Percentiles rank a stretch among this genome's conserved stretches.
Conservation (phyloP, 2,797 vertebrate genomes). For the Jordanella pulchra region DNA sequence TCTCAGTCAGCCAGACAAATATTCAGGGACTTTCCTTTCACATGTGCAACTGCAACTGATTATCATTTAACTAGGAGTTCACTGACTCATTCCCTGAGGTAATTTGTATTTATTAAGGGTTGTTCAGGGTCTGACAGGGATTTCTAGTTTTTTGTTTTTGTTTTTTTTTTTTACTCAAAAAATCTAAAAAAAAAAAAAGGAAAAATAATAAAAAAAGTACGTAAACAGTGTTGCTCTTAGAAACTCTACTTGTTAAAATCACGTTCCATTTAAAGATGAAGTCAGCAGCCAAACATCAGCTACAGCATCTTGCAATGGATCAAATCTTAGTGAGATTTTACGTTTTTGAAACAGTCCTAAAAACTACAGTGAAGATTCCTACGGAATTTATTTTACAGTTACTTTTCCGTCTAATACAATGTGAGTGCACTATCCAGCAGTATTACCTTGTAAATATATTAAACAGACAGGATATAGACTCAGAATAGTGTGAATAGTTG, state of each 20-base stretch:
- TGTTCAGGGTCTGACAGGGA: slow-evolving; percentile 30
- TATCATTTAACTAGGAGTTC: slow-evolving; percentile 22
- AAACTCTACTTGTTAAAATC: slow-evolving; percentile 31
- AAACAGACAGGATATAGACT: slow-evolving; percentile 40
- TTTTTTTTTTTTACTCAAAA: slow-evolving; percentile 6
- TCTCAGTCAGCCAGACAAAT: slow-evolving; percentile 32
- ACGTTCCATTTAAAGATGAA: slow-evolving; percentile 18
- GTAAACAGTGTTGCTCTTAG: slow-evolving; percentile 21
- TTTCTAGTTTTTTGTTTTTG: slow-evolving; percentile 16
- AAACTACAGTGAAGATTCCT: slow-evolving; percentile 4
- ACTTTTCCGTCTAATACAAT: slow-evolving; percentile 38
- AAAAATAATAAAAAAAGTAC: slow-evolving; percentile 28
- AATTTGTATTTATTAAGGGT: slow-evolving; percentile 37
- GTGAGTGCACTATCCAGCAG: slow-evolving; percentile 56
- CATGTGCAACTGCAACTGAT: slow-evolving; percentile 29
- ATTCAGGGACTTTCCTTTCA: slow-evolving; percentile 33
- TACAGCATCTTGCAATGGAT: slow-evolving; percentile 7
- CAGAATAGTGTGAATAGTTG: slow-evolving; percentile 40
- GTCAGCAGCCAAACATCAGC: slow-evolving; percentile 1
- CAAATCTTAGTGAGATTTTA: slow-evolving; percentile 13
- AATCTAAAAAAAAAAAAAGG: slow-evolving; percentile 20
- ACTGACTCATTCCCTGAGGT: slow-evolving; percentile 19
- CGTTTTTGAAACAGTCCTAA: slow-evolving; percentile 17
- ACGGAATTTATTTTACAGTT: slow-evolving; percentile 36
- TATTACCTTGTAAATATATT: slow-evolving; percentile 68